A percentile compares a stretch with the other conserved stretches of the same genome.
phyloP scores from a whole-genome alignment of 2,888 invertebrate genomes.

The Ferdinandea cuprea region DNA sequence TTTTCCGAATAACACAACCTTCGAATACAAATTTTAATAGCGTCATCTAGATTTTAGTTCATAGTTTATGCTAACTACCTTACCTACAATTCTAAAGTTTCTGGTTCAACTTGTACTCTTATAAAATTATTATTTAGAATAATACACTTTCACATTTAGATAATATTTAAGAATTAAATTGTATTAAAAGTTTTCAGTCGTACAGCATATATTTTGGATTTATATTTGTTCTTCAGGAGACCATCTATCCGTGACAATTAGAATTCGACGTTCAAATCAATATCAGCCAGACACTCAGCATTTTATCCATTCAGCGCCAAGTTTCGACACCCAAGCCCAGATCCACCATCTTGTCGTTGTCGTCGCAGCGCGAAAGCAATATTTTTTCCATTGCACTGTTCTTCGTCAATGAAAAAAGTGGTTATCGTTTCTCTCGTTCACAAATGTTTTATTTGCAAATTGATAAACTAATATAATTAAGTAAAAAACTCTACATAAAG shows the following conservation, averaged over 20 bases:
- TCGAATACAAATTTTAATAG: no score
- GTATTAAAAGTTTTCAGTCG: no score
- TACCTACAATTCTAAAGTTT: no score
- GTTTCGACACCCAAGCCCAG: slow-evolving; percentile 75
- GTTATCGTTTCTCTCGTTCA: slow-evolving; percentile 5
- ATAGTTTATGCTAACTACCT: no score
- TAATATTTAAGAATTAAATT: no score
- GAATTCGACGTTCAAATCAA: slow-evolving; percentile 13
- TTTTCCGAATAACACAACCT: no score
- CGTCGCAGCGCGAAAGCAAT: slow-evolving; percentile 31
- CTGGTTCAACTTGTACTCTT: no score
- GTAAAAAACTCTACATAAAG: neutral
- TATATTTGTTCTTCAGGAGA: neutral
- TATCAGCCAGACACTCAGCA: slow-evolving; percentile 35
- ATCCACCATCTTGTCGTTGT: slow-evolving; percentile 76
- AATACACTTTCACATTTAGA: no score
- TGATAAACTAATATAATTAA: neutral
- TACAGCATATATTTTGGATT: neutral
- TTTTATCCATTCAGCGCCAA: slow-evolving; percentile 44
- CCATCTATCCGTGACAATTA: slow-evolving; percentile 33
- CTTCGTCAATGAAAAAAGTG: neutral
- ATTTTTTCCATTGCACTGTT: slow-evolving; percentile 50
- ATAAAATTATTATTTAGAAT: no score
- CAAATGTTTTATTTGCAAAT: neutral
- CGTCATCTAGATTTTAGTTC: no score